Percentiles rank a stretch among this genome's conserved stretches.
These are phyloP conservation scores for Caiman crocodilus DNA, from an alignment of 2,797 vertebrate genomes.

Conservation along the genomic window DNA sequence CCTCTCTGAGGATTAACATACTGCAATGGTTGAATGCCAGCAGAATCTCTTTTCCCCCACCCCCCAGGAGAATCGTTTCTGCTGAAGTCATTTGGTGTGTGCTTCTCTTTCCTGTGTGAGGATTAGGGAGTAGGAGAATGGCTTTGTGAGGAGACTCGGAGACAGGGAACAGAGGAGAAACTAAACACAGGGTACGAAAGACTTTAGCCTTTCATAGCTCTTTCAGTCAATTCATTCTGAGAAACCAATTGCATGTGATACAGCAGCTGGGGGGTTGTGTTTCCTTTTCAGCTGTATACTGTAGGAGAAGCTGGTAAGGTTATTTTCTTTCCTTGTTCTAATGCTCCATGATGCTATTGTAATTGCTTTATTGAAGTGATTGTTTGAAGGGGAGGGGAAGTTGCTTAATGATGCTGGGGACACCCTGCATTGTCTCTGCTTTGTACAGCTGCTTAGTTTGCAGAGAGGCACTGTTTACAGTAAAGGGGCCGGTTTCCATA, in stretches of 20 bases:
- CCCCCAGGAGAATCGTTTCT: constrained; percentile 74
- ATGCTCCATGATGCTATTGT: constrained; percentile 70
- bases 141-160: constrained; percentile 82
- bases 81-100: constrained; percentile 79
- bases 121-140: constrained; percentile 80
- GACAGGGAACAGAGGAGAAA: constrained; percentile 78
- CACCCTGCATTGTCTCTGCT: constrained; percentile 73
- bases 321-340: constrained; percentile 53
- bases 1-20: constrained; percentile 57
- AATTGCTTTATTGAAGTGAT: constrained; percentile 51
- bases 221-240: constrained; percentile 74
- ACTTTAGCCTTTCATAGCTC: constrained; percentile 74
- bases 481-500: constrained; percentile 35
- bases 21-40: constrained; percentile 50
- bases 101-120: constrained; percentile 75
- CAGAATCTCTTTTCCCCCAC: constrained; percentile 46
- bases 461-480: constrained; percentile 59
- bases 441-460: constrained; percentile 59
- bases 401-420: constrained; percentile 70
- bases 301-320: constrained; percentile 83
- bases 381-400: constrained; percentile 68
- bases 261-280: constrained; percentile 73
- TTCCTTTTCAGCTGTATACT: constrained; percentile 70
- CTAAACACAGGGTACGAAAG: constrained; percentile 72
- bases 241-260: constrained; percentile 71